phyloP scores from a whole-genome alignment of 1,140 invertebrate genomes.

The Nasonia giraulti region DNA sequence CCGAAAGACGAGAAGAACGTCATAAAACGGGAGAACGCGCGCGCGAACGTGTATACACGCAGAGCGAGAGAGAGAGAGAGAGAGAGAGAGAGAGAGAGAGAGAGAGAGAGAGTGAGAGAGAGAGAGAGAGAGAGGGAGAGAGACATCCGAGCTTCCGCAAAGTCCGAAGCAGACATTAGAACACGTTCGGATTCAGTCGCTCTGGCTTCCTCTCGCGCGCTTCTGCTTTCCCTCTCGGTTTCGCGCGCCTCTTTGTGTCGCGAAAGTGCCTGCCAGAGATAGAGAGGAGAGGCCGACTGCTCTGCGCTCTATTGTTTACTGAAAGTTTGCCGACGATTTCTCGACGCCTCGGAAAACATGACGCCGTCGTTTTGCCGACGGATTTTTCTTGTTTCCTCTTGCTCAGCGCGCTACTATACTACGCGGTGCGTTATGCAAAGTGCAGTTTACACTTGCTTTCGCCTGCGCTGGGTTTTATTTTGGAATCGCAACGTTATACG shows the following conservation, averaged over 20 bases:
- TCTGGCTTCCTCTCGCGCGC: background rate
- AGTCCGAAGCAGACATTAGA: conserved; percentile 16
- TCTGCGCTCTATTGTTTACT: conserved; percentile 11
- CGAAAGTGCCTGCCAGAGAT: background rate
- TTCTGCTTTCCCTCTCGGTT: background rate
- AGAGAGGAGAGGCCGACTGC: background rate
- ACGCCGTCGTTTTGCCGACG: background rate
- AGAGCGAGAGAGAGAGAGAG: background rate
- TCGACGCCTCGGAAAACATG: background rate
- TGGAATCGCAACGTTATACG: no score
- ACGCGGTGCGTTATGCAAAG: background rate
- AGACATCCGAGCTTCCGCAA: background rate
- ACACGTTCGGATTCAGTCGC: conserved; percentile 15
- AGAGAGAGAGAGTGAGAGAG: background rate
- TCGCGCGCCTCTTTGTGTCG: background rate
- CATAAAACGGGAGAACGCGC: conserved; percentile 12
- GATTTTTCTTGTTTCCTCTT: background rate
- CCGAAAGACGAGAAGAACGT: conserved; percentile 3
- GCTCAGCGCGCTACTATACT: no score
- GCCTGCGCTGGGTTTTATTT: no score
- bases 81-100: background rate
- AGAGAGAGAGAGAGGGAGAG: background rate
- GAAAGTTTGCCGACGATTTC: conserved; percentile 12
- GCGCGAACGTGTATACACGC: background rate
- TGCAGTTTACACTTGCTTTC: no score